A percentile compares a stretch with the other conserved stretches of the same genome.
These are phyloP conservation scores for Pipistrellus kuhlii DNA, from an alignment of 2,797 vertebrate genomes.

Conservation along the genomic window DNA sequence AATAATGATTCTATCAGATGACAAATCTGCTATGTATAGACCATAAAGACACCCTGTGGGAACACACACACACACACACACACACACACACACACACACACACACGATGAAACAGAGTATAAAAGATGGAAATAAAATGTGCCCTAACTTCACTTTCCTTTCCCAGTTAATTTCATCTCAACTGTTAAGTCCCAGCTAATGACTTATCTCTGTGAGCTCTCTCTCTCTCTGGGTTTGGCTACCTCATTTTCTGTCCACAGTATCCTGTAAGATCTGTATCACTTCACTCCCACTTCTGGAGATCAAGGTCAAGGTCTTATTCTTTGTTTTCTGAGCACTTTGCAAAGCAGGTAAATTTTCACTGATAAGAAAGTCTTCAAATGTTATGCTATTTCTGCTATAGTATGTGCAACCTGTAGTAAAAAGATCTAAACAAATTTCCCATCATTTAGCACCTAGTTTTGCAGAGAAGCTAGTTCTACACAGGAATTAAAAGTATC, in stretches of 20 bases:
- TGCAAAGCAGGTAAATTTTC: not conserved
- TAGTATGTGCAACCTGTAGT: not conserved
- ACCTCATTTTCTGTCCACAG: not conserved
- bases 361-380: slow-evolving; percentile 1
- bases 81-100: not conserved
- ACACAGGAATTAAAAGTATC: not conserved
- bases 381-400: not conserved
- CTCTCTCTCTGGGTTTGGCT: not conserved
- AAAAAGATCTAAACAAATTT: not conserved
- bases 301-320: not conserved
- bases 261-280: not conserved
- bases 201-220: not conserved
- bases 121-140: not conserved
- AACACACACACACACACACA: not conserved
- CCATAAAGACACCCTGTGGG: slow-evolving; percentile 7
- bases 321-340: not conserved
- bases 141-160: not conserved
- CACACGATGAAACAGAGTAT: not conserved
- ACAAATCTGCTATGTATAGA: slow-evolving; percentile 14
- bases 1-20: slow-evolving; percentile 22
- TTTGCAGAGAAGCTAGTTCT: slow-evolving; percentile 1
- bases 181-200: not conserved
- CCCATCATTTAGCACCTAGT: not conserved
- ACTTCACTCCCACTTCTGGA: not conserved
- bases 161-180: not conserved